Conservation (phyloP, 1,140 invertebrate genomes). For the Cyphomyrmex costatus region DNA sequence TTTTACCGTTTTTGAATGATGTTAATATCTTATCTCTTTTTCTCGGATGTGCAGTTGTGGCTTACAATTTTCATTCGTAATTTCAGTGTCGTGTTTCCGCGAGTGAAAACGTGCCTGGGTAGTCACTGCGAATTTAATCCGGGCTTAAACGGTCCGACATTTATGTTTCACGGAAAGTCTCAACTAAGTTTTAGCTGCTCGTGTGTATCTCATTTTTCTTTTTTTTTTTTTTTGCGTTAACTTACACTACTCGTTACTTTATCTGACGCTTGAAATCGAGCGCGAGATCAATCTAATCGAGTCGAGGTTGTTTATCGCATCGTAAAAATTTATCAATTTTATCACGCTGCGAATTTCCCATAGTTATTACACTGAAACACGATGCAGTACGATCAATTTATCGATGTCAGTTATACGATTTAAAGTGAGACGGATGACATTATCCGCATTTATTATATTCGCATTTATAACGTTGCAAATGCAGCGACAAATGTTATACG, state of each 20-base stretch:
- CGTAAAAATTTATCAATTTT: constrained; percentile 32
- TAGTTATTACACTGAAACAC: neutral
- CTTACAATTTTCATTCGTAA: constrained; percentile 14
- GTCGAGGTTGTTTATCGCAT: neutral
- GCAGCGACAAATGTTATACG: neutral
- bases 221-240: neutral
- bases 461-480: neutral
- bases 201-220: neutral
- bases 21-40: neutral
- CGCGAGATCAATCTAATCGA: constrained; percentile 30
- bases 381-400: constrained; percentile 1
- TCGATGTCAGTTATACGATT: neutral
- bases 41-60: neutral
- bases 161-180: neutral
- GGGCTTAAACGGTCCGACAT: neutral
- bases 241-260: neutral
- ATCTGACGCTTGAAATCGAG: constrained; percentile 1
- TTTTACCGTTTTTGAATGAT: neutral
- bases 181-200: neutral
- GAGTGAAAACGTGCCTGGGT: neutral
- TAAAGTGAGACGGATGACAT: neutral
- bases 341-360: neutral
- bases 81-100: neutral
- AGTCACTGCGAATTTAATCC: constrained; percentile 22
- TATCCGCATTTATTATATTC: constrained; percentile 30